Base-by-base conservation (phyloP, 2,113 vertebrate species). In the Cyanoderma ruficeps region DNA sequence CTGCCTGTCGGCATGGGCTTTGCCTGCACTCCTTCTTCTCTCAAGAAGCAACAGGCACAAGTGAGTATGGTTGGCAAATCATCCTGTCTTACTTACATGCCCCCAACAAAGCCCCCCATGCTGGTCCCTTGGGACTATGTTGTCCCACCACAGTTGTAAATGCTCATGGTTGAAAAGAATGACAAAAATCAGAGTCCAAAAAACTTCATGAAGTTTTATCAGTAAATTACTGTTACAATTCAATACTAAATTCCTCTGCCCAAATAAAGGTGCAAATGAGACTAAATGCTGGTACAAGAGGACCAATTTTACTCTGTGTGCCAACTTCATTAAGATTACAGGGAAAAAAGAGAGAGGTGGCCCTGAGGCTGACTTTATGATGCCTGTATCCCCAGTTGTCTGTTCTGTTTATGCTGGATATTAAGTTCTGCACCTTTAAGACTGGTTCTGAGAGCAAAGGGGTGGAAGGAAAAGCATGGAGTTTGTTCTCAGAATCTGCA, bases 51-150 rank as follows among this genome's bases (percentile, higher is more conserved):
- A 9, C 3, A 64, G 17, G 35, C 20, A 42, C 35, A 28, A 35
- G 11, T 27, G 17, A 64, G 11, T 15, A 28, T 7, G 15, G 35
- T 5, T 80, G 57, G 35, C 28, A 80, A 35, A 64, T 35, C 6
- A 15, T 27, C 14, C 18, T 80, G 14, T 23, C 55, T 56, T 35
- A 49, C 49, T 31, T 20, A 8, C 6, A 18, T 6, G 12, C 5
- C 21, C 57, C 31, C 11, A 47, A 41, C 22, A 70, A 63, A 60
- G 10, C 1, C 9, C 17, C 13, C 16, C 1, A 5, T 0, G 0
- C 10, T 23, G 4, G 7, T 35, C 24, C 13, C 21, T 49, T 27
- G 35, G 21, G 41, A 53, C 19, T 46, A 13, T 30, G 41, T 17
- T 52, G 19, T 41, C 57, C 15, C 14, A 80, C 17, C 11, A 24